A percentile compares a stretch with the other conserved stretches of the same genome.
Conservation (phyloP, 1,140 invertebrate genomes). For the Andricus grossulariae region DNA sequence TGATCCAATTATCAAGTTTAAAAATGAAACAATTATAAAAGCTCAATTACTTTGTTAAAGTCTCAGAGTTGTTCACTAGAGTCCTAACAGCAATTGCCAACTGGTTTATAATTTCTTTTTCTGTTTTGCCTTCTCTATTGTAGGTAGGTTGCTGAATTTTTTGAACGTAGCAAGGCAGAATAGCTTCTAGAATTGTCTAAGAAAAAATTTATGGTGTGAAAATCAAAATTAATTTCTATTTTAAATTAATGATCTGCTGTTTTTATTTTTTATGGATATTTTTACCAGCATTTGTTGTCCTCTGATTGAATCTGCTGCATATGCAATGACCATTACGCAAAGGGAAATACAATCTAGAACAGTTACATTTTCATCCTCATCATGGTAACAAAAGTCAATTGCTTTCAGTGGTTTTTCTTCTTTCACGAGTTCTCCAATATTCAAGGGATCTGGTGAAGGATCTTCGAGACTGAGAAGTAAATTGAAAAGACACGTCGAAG, state of each 20-base stretch:
- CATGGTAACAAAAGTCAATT: constrained; percentile 97
- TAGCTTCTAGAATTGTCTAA: constrained; percentile 97
- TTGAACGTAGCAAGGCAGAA: constrained; percentile 94
- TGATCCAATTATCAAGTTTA: too few relatives aligned
- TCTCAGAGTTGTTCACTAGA: constrained; percentile 96
- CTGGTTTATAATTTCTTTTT: constrained; percentile 96
- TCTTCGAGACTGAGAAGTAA: constrained; percentile 94
- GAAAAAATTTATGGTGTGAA: constrained; percentile 50
- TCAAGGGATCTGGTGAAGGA: constrained; percentile 93
- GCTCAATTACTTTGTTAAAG: constrained; percentile 88
- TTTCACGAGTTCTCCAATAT: constrained; percentile 96
- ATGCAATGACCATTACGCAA: constrained; percentile 98
- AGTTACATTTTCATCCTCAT: constrained; percentile 95
- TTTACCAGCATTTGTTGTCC: constrained; percentile 97
- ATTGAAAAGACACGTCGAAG: constrained; percentile 92
- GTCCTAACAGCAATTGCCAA: constrained; percentile 96
- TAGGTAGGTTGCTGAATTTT: constrained; percentile 94
- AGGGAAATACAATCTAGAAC: constrained; percentile 95
- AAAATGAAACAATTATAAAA: not conserved
- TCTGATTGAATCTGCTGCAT: constrained; percentile 95
- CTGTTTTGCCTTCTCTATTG: constrained; percentile 91
- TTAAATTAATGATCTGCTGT: not conserved
- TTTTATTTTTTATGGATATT: not conserved
- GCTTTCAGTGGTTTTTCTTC: constrained; percentile 97
- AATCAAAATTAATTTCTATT: constrained; percentile 5